Evolutionary conservation across 2,888 invertebrate species (phyloP).

Genomic region (Aphidoletes aphidimyza): DNA sequence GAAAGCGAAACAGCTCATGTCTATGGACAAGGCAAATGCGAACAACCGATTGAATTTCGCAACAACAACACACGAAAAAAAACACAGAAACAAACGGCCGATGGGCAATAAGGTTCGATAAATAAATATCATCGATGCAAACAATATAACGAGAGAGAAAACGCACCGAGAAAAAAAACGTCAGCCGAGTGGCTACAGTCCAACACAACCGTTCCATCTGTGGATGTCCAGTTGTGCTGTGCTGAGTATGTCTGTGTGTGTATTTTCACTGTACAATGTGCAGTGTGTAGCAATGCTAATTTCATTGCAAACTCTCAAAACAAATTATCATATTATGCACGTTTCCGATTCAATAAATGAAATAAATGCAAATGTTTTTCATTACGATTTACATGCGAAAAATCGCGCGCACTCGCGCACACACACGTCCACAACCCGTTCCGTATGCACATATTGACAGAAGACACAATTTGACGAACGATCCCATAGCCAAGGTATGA

Average conservation of each 20-base stretch:
- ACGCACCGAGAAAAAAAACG: background rate
- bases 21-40: no score
- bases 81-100: background rate
- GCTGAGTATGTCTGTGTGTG: background rate
- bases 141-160: no score
- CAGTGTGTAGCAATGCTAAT: constrained; percentile 43
- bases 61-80: no score
- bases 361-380: constrained; percentile 51
- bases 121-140: constrained; percentile 34
- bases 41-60: background rate
- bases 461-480: constrained; percentile 19
- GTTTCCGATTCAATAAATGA: constrained; percentile 52
- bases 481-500: background rate
- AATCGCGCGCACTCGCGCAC: background rate
- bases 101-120: constrained; percentile 15
- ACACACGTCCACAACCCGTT: background rate
- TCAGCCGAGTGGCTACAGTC: no score
- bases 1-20: background rate
- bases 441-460: background rate
- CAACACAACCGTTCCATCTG: no score
- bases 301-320: constrained; percentile 47
- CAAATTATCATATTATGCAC: constrained; percentile 54
- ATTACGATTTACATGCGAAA: constrained; percentile 49
- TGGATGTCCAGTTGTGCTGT: no score
- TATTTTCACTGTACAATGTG: no score